Base-by-base conservation (phyloP, 2,888 invertebrate genomes). In the Lomographa bimaculata region DNA sequence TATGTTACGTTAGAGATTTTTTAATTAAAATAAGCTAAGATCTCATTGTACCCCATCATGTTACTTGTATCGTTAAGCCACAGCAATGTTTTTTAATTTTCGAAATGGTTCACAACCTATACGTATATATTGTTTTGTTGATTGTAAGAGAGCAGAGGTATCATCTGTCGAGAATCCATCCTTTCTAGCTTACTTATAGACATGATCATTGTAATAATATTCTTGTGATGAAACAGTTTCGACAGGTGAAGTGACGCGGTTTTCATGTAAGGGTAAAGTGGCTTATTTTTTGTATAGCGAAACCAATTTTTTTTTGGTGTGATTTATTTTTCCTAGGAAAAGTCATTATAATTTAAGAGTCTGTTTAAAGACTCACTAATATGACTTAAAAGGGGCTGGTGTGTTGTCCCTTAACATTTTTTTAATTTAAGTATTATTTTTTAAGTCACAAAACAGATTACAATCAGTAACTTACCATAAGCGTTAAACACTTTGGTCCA, bases 281-380 rank as follows among this genome's bases (percentile, higher is more conserved):
- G 41, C 50, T 58, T 43, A 25, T 34, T 53, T 58, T 36, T 38
- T 67, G 60, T 65, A 60, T 64, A 66, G 62, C 58, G 4, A 46
- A 58, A 68, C 65, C 70, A 73, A 72, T 77, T 27, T 42, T 35
- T 73, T 68, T 67, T 73, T 65, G 72, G 71, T 74, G 59, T 57
- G 57, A 60, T 65, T 65, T 66, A 59, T 76, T 80, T 79, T 78
- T 76, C 72, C 69, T 74, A 73, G 70, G 75, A 76, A 76, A 79
- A 76, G 71, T 75, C 65, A 73, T 68, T 75, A 65, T 67, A 66
- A 60, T 60, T n/a, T 51, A 55, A 54, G 59, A 71, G 82, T 81
- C 81, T 79, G 81, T 82, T 84, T 81, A 76, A 79, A 77, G 81
- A 79, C 78, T 71, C 46, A 12, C 24, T 33, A 11, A 14, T 32